These are phyloP conservation scores for Chrysolina haemoptera DNA, from an alignment of 2,888 invertebrate species.

Conservation along the genomic window DNA sequence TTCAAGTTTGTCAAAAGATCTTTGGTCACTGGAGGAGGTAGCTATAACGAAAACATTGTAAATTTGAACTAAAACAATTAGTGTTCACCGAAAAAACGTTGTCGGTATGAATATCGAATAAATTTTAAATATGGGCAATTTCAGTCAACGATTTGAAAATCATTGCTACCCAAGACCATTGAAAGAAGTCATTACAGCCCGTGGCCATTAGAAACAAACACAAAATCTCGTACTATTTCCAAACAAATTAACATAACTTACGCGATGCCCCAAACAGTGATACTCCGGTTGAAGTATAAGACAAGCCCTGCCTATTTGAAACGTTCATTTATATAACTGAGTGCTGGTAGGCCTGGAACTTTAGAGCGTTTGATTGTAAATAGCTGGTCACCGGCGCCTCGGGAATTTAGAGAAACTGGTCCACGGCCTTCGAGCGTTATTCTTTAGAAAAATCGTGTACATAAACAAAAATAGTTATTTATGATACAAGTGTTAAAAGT, in stretches of 20 bases:
- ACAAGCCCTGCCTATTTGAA: slow-evolving; percentile 32
- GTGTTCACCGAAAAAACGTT: slow-evolving; percentile 5
- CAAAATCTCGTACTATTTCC: slow-evolving; percentile 44
- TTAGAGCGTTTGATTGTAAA: slow-evolving; percentile 10
- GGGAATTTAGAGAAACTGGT: slow-evolving; percentile 14
- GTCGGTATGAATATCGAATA: background rate
- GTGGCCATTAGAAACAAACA: slow-evolving; percentile 25
- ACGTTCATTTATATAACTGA: slow-evolving; percentile 25
- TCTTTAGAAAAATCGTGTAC: slow-evolving; percentile 19
- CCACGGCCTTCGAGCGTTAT: background rate
- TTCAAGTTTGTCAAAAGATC: no score
- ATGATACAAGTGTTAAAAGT: no score
- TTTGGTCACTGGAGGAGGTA: no score
- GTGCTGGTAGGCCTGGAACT: slow-evolving; percentile 14
- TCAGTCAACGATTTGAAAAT: slow-evolving; percentile 20
- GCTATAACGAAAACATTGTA: background rate
- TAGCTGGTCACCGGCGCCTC: background rate
- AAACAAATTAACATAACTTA: slow-evolving; percentile 49
- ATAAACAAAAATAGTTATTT: background rate
- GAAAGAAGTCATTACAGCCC: slow-evolving; percentile 21
- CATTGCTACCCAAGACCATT: slow-evolving; percentile 21
- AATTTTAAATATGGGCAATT: slow-evolving; percentile 14
- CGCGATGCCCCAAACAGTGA: slow-evolving; percentile 41
- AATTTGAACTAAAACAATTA: background rate
- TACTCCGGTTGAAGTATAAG: slow-evolving; percentile 42